Percentiles rank a stretch among this genome's conserved stretches.
Conservation (phyloP, 2,888 invertebrate genomes). For the Drosophila seclusa region DNA sequence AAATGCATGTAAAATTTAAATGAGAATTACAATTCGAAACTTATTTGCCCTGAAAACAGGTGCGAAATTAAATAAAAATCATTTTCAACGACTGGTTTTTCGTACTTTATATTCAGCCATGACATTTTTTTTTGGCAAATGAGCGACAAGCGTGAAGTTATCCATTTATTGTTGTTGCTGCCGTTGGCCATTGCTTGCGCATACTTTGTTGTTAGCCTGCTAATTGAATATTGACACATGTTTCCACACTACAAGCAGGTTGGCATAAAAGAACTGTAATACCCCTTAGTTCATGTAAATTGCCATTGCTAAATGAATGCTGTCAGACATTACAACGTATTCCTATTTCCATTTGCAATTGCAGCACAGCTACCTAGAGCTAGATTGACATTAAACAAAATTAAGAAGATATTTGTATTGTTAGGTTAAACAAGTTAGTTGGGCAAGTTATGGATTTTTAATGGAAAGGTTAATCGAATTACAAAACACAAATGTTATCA, state of each 20-base stretch:
- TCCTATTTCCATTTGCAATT: constrained; percentile 22
- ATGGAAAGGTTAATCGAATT: not conserved
- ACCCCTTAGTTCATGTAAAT: constrained; percentile 26
- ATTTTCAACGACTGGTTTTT: constrained; percentile 31
- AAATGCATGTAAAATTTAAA: constrained; percentile 72
- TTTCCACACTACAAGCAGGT: constrained; percentile 9
- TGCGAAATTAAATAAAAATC: constrained; percentile 70
- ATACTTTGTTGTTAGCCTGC: constrained; percentile 26
- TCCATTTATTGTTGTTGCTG: constrained; percentile 14
- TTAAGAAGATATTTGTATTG: too few species aligned
- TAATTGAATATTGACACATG: constrained; percentile 62
- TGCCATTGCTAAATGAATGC: constrained; percentile 19
- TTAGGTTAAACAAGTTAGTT: too few species aligned
- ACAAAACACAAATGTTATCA: not conserved
- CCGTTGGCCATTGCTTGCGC: constrained; percentile 11
- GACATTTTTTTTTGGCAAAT: constrained; percentile 2
- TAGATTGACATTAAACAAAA: not conserved
- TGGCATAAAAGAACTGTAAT: not conserved
- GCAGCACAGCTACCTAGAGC: not conserved
- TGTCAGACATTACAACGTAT: constrained; percentile 8
- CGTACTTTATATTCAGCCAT: not conserved
- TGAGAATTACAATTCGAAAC: constrained; percentile 61
- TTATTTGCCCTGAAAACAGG: constrained; percentile 64
- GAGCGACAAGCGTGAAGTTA: constrained; percentile 26
- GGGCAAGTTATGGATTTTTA: not conserved